These are phyloP conservation scores for Hippocampus zosterae DNA, from an alignment of 2,113 vertebrate species.

Conservation along the genomic window DNA sequence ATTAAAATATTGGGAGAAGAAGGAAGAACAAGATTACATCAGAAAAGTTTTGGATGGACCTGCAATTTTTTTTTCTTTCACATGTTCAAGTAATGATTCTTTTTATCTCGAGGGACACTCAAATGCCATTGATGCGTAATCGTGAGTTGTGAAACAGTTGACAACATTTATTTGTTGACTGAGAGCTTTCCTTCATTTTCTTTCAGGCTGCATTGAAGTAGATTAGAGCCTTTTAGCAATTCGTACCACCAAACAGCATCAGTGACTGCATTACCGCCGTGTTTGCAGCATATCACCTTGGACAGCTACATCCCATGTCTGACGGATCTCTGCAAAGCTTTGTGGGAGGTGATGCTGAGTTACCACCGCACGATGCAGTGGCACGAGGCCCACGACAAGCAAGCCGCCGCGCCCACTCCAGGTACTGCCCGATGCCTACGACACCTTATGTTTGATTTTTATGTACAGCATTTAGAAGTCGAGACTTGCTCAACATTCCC, in stretches of 20 bases:
- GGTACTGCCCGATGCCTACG: constrained; percentile 64
- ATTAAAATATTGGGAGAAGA: background rate
- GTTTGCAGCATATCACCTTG: constrained; percentile 85
- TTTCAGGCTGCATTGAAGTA: too few species aligned
- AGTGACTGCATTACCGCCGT: constrained; percentile 8
- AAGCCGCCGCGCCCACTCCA: constrained; percentile 66
- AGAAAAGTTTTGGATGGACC: background rate
- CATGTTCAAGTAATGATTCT: background rate
- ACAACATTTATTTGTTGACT: too few species aligned
- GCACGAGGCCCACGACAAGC: constrained; percentile 87
- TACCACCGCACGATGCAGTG: constrained; percentile 96
- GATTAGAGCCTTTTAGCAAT: too few species aligned
- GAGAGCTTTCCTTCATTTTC: background rate
- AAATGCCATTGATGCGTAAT: background rate
- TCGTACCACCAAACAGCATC: background rate
- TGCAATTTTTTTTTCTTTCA: background rate
- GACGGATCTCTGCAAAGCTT: constrained; percentile 93
- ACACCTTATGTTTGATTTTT: background rate
- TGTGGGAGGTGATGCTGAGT: constrained; percentile 99
- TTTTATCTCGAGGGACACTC: background rate
- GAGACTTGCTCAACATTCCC: background rate
- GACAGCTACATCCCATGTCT: constrained; percentile 99
- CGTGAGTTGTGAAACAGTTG: background rate
- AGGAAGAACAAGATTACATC: background rate
- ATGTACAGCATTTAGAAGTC: background rate